Conservation (phyloP, 2,113 vertebrate genomes). For the Tinamus guttatus region DNA sequence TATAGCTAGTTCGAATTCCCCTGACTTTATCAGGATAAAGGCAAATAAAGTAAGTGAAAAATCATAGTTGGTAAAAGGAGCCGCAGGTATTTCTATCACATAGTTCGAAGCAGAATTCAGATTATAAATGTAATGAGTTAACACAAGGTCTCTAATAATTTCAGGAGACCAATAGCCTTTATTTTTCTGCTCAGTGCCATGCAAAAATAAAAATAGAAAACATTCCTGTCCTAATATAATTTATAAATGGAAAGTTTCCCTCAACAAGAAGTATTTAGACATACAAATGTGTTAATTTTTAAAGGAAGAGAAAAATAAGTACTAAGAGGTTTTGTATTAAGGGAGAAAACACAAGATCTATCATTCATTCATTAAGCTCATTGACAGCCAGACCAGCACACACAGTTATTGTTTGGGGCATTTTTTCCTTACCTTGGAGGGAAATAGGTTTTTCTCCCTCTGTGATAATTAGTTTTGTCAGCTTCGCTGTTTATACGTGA, state of each 20-base stretch:
- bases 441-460: conserved; percentile 65
- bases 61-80: neutral
- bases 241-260: neutral
- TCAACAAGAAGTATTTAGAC: neutral
- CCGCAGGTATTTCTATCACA: neutral
- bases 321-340: neutral
- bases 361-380: neutral
- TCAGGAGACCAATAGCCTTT: neutral
- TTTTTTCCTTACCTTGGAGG: conserved; percentile 63
- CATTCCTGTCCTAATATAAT: neutral
- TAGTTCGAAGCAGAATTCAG: neutral
- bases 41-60: neutral
- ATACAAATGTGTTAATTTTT: conserved; percentile 11
- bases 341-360: neutral
- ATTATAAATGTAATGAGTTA: neutral
- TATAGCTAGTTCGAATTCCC: neutral
- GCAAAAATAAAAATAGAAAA: neutral
- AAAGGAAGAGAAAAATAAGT: neutral
- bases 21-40: neutral
- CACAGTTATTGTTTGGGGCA: conserved; percentile 59
- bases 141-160: neutral
- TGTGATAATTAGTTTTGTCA: conserved; percentile 81
- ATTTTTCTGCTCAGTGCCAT: neutral
- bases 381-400: conserved; percentile 1
- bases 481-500: conserved; percentile 78